Evolutionary conservation across 2,797 vertebrate species (phyloP), one percentile per base, ranked within the genome.

Genomic region (Vultur gryphus): DNA sequence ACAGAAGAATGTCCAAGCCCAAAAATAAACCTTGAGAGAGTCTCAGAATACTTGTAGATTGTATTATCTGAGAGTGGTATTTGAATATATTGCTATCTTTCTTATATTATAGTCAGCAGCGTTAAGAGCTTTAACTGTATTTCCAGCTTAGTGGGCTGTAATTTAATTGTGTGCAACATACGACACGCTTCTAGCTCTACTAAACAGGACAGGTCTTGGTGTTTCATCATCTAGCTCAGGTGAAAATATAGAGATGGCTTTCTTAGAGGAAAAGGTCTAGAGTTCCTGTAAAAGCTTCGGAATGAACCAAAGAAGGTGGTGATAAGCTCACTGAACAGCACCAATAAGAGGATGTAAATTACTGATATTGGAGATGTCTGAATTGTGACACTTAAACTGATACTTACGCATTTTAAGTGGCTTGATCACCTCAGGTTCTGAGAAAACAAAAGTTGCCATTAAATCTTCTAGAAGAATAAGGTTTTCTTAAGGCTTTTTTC

Each of bases 141-240:
- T 78, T 92, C n/a, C n/a, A 54, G 12, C 10, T 72, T 90, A 54
- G 33, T 31, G 31, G 17, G 8, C 54, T 82, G 26, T 62, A 72
- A 69, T 75, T 71, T 82, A 39, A 31, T 25, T 64, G 21, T n/a
- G 31, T 58, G 24, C 58, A 69, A 52, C 0, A 87, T 66, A 6
- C 0, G 16, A 48, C 8, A 16, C 0, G 1, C 24, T 86, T 80
- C 9, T 69, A 29, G 59, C 35, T 62, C 37, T 61, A 3, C 12
- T 84, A 37, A 78, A 49, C 31, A 49, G 33, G 19, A 61, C 8
- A 28, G 9, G 21, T 84, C 26, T 75, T 77, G 16, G 3, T 84
- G 54, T 79, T 94, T 73, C 55, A 26, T 72, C 0, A 3, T 76
- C 49, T 77, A 62, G 52, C 39, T 55, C 31, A 31, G 11, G 33